These are phyloP conservation scores for Petrophora chlorosata DNA, from an alignment of 2,888 invertebrate species.

Conservation along the genomic window DNA sequence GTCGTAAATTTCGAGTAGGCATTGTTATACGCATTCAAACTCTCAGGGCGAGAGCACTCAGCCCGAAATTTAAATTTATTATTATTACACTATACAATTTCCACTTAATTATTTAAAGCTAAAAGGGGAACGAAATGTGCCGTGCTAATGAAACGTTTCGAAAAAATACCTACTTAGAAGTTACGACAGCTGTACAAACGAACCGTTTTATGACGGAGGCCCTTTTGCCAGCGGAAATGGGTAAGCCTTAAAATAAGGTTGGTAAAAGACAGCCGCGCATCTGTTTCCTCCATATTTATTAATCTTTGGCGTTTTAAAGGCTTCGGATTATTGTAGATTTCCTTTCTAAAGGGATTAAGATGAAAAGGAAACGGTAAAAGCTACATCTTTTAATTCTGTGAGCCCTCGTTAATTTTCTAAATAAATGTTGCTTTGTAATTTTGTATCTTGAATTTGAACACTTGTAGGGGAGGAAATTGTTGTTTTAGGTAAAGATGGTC, in stretches of 20 bases:
- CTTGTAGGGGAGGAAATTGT: conserved; percentile 14
- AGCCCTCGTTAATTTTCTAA: conserved; percentile 20
- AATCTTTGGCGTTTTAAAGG: conserved; percentile 1
- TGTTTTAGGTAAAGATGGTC: conserved; percentile 13
- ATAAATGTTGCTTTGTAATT: conserved; percentile 20
- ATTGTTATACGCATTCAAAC: conserved; percentile 31
- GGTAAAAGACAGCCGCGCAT: conserved; percentile 14
- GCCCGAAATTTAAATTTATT: conserved; percentile 39
- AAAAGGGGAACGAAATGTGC: conserved; percentile 26
- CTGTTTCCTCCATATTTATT: conserved; percentile 1
- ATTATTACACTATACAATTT: conserved; percentile 38
- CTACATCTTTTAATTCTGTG: conserved; percentile 25
- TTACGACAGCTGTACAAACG: conserved; percentile 21
- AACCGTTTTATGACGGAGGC: conserved; percentile 20
- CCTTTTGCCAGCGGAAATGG: conserved; percentile 11
- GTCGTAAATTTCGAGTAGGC: conserved; percentile 28
- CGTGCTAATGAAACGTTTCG: conserved; percentile 30
- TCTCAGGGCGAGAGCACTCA: conserved; percentile 26
- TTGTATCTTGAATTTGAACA: conserved; percentile 16
- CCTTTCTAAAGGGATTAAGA: conserved; percentile 19
- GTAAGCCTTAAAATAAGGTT: conserved; percentile 10
- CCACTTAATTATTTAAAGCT: conserved; percentile 39
- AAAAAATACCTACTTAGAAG: conserved; percentile 26
- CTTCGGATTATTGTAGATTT: conserved; percentile 6
- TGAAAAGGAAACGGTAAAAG: conserved; percentile 24